Base-by-base conservation (phyloP, 2,113 vertebrate species). In the Python bivittatus region DNA sequence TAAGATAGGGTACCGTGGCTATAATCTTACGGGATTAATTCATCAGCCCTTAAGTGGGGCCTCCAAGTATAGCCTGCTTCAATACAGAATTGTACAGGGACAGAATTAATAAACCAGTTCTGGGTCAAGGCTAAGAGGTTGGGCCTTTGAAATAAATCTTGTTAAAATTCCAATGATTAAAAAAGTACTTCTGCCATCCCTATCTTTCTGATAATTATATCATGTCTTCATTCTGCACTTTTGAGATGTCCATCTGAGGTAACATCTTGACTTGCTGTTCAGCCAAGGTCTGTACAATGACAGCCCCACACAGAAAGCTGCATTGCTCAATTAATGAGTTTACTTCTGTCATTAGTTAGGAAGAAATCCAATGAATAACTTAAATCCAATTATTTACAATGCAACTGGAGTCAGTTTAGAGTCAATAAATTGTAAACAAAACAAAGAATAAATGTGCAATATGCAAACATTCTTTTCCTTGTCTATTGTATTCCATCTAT, bases 11-110 rank as follows among this genome's bases (percentile, higher is more conserved):
- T 89, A 95, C 61, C 90, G 48, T n/a, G 91, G 93, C 91, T 7
- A 88, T 95, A 94, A 93, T 94, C 84, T 68, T 90, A 83, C 56
- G 22, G n/a, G 79, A 93, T 84, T 92, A 94, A 92, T 89, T 88
- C 38, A 84, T n/a, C 56, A 54, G 9, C n/a, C 87, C 88, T 93
- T 93, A 92, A 93, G 86, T 0, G 3, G 33, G 72, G 3, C 29
- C 58, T 58, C 48, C 11, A 92, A 92, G 38, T 79, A 56, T 1
- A 85, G 11, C 27, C 84, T 72, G 83, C 56, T 72, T 92, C 33
- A 87, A 17, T 8, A 58, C 83, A 86, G 11, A 42, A 93, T 9
- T 60, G 44, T 91, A 93, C 11, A 79, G 83, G 38, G 52, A 79
- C 1, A 89, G 93, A 93, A 93, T 86, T 94, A 91, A 91, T 93